Base-by-base conservation (phyloP, 2,113 vertebrate species). In the Chascanopsetta lugubris region DNA sequence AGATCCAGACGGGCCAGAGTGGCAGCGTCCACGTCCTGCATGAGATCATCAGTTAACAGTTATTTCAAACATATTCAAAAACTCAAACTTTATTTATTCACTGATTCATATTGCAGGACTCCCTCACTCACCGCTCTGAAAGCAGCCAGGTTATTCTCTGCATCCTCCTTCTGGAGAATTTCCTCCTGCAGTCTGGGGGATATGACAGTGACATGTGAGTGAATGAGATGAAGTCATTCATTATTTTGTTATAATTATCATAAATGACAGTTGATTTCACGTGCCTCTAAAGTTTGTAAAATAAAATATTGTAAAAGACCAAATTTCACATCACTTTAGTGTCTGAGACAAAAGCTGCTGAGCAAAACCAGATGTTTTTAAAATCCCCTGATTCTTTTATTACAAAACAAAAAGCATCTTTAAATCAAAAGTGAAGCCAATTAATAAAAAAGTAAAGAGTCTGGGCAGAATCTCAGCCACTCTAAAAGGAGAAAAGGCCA, bases 1-100 rank as follows among this genome's bases (percentile, higher is more conserved):
- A 98, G 88, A 70, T 97, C 96, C 0, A 98, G 93, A 2, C 96
- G 94, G 42, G 95, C 94, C 70, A 98, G 80, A 0, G 96, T 98
- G 77, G 96, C 96, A 0, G 95, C 95, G 0, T 98, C 96, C 32
- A 98, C 96, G 0, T 98, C 96, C 96, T 98, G 62, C 3, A 2
- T 9, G 7, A 5, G 27, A 22, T 46, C 24, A 26, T 48, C 12
- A 51, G 48, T 22, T 22, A 24, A 2, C 17, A n/a, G n/a, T n/a
- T n/a, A n/a, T n/a, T n/a, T n/a, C n/a, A n/a, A n/a, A 8, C 7
- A 11, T 8, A 12, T 11, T 36, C 8, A 36, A 8, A 4, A 36
- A 36, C 32, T 8, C 6, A 36, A 36, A 36, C 27, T 29, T 29
- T 5, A 5, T 29, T 29, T 7, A 29, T 29, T 29, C 4, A 29